Percentiles rank a stretch among this genome's conserved stretches.
phyloP scores from a whole-genome alignment of 2,113 vertebrate species.

The Atractosteus spatula region DNA sequence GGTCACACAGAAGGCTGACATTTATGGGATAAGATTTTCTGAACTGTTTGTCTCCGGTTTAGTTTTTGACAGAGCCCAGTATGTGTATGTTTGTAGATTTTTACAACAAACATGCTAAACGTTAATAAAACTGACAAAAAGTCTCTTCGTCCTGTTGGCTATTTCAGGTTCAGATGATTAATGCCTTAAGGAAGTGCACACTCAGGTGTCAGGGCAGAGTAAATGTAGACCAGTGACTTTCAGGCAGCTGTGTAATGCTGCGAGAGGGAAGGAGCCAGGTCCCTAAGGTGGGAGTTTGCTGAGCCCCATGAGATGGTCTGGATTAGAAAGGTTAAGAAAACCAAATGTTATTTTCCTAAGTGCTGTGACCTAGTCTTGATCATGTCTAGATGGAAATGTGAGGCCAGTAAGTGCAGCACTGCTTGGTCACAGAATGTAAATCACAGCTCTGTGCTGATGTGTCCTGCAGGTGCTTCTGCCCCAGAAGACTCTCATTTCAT shows the following conservation, averaged over 20 bases:
- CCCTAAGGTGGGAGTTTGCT: conserved; percentile 30
- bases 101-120: too few relatives aligned
- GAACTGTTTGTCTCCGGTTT: too few relatives aligned
- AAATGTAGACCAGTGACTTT: conserved; percentile 9
- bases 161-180: conserved; percentile 33
- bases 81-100: too few relatives aligned
- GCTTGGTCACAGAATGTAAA: conserved; percentile 51
- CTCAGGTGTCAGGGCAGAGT: conserved; percentile 23
- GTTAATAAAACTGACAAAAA: conserved; percentile 3
- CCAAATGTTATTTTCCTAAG: conserved; percentile 72
- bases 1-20: too few relatives aligned
- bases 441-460: conserved; percentile 66
- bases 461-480: conserved; percentile 50
- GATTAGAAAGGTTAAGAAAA: conserved; percentile 60
- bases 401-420: conserved; percentile 51
- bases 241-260: conserved; percentile 12
- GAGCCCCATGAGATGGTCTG: conserved; percentile 59
- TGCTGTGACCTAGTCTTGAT: conserved; percentile 52
- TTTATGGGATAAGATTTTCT: too few relatives aligned
- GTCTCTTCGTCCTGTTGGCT: conserved; percentile 11
- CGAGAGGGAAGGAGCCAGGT: conserved; percentile 15
- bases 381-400: conserved; percentile 54
- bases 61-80: too few relatives aligned
- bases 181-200: conserved; percentile 41
- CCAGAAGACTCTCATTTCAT: conserved; percentile 30